Percentiles rank a stretch among this genome's conserved stretches.
These are phyloP conservation scores for Micronycteris hirsuta DNA, from an alignment of 2,113 vertebrate species.

Conservation along the genomic window DNA sequence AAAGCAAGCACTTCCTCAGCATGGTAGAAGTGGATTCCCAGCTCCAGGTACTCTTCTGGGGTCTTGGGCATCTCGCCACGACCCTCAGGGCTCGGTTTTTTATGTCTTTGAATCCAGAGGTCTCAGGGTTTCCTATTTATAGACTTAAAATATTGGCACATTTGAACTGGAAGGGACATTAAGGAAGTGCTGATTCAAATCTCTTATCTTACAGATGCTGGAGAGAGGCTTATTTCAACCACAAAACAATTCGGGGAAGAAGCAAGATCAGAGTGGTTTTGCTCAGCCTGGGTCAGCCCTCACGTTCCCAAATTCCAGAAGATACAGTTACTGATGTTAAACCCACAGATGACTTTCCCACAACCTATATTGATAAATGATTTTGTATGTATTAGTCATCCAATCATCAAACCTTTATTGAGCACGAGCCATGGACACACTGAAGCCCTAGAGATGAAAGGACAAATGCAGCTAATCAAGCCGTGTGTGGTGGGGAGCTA, in stretches of 20 bases:
- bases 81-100: neutral
- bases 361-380: neutral
- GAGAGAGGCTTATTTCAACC: constrained; percentile 26
- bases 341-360: neutral
- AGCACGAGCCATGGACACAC: neutral
- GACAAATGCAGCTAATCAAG: neutral
- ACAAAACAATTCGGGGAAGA: neutral
- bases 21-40: neutral
- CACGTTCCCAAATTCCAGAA: neutral
- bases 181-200: constrained; percentile 2
- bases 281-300: neutral
- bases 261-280: neutral
- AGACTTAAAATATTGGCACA: constrained; percentile 29
- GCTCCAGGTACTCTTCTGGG: neutral
- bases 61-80: neutral
- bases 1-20: neutral
- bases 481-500: neutral
- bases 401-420: neutral
- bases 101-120: neutral
- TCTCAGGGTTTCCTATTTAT: constrained; percentile 42
- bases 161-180: neutral
- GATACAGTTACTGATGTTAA: neutral
- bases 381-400: neutral
- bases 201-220: constrained; percentile 1
- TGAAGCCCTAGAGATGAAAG: neutral